phyloP scores from a whole-genome alignment of 1,140 invertebrate species.

The Fragariocoptes setiger region DNA sequence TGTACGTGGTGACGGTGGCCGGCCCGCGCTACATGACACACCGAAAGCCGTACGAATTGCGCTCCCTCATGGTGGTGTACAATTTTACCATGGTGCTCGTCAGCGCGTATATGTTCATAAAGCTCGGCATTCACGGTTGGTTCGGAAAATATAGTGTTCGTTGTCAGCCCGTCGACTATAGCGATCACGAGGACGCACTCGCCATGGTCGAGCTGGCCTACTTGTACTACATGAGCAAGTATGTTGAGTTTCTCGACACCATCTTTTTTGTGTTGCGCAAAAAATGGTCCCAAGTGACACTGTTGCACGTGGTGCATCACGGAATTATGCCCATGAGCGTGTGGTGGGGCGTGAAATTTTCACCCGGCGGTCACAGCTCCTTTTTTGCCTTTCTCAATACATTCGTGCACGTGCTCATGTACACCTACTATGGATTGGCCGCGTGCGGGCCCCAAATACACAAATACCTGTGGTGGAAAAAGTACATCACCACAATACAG shows the following conservation, averaged over 20 bases:
- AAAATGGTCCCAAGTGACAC: conserved; percentile 68
- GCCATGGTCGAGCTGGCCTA: too few relatives aligned
- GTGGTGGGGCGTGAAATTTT: conserved; percentile 22
- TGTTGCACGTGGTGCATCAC: conserved; percentile 75
- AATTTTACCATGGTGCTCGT: conserved; percentile 18
- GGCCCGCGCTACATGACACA: conserved; percentile 18
- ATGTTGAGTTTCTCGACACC: conserved; percentile 24
- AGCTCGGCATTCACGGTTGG: conserved; percentile 12
- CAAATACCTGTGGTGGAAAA: conserved; percentile 26
- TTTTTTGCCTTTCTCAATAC: conserved; percentile 7
- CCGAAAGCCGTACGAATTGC: conserved; percentile 17
- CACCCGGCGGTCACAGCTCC: conserved; percentile 2
- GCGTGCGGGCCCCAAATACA: conserved; percentile 21
- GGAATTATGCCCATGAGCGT: conserved; percentile 76
- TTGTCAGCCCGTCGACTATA: conserved; percentile 14
- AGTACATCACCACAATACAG: conserved; percentile 23
- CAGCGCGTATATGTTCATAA: conserved; percentile 16
- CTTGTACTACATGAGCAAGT: conserved; percentile 21
- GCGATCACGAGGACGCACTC: conserved; percentile 11
- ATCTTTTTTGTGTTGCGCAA: conserved; percentile 64
- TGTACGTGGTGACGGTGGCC: conserved; percentile 10
- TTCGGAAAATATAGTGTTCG: conserved; percentile 12
- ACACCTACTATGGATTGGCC: conserved; percentile 23
- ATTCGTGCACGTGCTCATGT: conserved; percentile 29
- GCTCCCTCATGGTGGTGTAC: conserved; percentile 16